phyloP scores from a whole-genome alignment of 2,113 vertebrate species.

The Irena cyanogastra region DNA sequence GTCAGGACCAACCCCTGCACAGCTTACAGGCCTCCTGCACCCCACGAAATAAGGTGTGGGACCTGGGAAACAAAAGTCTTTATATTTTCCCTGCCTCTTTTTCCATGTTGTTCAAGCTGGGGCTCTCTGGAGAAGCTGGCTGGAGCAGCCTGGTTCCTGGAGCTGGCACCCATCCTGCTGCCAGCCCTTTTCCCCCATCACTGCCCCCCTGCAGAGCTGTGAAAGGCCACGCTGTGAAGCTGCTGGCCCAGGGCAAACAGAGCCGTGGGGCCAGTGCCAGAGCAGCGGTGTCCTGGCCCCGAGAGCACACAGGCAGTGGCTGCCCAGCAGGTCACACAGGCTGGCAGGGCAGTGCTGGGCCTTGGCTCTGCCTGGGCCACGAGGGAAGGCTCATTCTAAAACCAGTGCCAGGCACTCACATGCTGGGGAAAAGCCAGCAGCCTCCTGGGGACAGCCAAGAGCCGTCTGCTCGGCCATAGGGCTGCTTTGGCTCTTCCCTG shows the following conservation, averaged over 20 bases:
- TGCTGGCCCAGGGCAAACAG: not conserved
- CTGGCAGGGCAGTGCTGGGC: not conserved
- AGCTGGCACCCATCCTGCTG: not conserved
- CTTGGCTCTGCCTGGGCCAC: not conserved
- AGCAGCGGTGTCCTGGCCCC: not conserved
- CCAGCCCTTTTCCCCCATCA: not conserved
- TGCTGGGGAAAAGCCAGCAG: not conserved
- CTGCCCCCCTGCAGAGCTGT: not conserved
- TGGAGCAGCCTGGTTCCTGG: not conserved
- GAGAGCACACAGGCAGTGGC: not conserved
- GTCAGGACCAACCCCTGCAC: not conserved
- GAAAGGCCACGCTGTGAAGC: not conserved
- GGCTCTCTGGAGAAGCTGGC: not conserved
- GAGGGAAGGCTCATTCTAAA: not conserved
- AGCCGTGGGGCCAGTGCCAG: not conserved
- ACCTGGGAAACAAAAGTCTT: not conserved
- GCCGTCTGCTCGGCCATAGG: not conserved
- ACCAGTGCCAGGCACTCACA: not conserved
- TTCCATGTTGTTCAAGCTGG: not conserved
- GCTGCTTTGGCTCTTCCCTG: not conserved
- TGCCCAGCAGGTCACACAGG: not conserved
- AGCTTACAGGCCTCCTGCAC: not conserved
- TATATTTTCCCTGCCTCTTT: not conserved
- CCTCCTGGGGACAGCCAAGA: not conserved
- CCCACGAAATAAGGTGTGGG: not conserved